These are phyloP conservation scores for Agriotes lineatus DNA, from an alignment of 2,888 invertebrate genomes.

Conservation along the genomic window DNA sequence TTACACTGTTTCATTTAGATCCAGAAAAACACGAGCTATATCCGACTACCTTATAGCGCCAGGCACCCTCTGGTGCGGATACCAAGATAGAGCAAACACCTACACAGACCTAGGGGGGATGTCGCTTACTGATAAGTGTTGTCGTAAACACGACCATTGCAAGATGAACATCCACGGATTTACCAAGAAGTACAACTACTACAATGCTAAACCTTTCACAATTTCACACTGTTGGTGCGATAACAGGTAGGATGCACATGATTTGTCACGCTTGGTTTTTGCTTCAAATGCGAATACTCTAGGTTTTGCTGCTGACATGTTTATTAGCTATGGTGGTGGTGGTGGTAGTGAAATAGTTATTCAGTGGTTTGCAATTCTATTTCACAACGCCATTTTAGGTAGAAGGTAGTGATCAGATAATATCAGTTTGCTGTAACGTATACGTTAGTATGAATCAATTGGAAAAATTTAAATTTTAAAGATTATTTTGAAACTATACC, in stretches of 20 bases:
- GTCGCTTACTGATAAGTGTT: slow-evolving; percentile 76
- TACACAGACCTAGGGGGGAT: slow-evolving; percentile 75
- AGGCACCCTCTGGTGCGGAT: slow-evolving; percentile 84
- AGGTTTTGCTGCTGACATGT: too few species aligned
- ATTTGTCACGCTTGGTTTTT: not conserved
- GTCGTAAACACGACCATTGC: slow-evolving; percentile 81
- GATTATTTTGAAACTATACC: too few species aligned
- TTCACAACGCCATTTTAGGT: too few species aligned
- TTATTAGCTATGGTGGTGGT: too few species aligned
- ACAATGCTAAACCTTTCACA: slow-evolving; percentile 80
- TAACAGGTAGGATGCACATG: slow-evolving; percentile 72
- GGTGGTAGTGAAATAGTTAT: too few species aligned
- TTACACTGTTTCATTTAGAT: slow-evolving; percentile 22
- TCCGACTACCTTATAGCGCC: slow-evolving; percentile 70
- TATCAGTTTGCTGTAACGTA: too few species aligned
- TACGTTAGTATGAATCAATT: too few species aligned
- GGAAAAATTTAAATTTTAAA: too few species aligned
- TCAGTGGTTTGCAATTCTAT: too few species aligned
- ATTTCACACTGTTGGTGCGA: slow-evolving; percentile 84
- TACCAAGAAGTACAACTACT: slow-evolving; percentile 72
- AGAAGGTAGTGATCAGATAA: too few species aligned
- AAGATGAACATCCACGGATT: slow-evolving; percentile 73
- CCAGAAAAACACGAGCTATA: slow-evolving; percentile 31
- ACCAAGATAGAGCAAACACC: slow-evolving; percentile 69
- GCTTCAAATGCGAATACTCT: not conserved